Evolutionary conservation across 2,888 invertebrate genomes (phyloP).

Genomic region (Phortica okadai): DNA sequence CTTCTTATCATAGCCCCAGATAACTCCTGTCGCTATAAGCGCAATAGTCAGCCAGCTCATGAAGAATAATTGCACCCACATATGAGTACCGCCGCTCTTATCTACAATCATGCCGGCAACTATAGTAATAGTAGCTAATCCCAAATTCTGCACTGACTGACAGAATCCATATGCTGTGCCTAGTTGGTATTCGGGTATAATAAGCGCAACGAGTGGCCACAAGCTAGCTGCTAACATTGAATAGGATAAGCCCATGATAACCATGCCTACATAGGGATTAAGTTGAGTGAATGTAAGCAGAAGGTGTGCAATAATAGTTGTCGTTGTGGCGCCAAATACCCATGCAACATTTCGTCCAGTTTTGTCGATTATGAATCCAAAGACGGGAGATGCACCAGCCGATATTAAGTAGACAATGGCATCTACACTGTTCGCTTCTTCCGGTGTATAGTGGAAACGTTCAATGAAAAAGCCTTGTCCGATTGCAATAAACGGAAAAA

Average conservation of each 20-base stretch:
- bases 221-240: slow-evolving; percentile 95
- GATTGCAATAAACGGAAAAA: slow-evolving; percentile 96
- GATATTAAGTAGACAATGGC: slow-evolving; percentile 91
- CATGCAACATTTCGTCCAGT: slow-evolving; percentile 93
- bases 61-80: slow-evolving; percentile 95
- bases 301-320: slow-evolving; percentile 82
- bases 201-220: slow-evolving; percentile 96
- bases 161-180: slow-evolving; percentile 98
- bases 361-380: slow-evolving; percentile 93
- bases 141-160: slow-evolving; percentile 96
- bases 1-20: slow-evolving; percentile 85
- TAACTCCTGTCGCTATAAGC: slow-evolving; percentile 82
- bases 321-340: slow-evolving; percentile 87
- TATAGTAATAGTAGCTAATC: slow-evolving; percentile 90
- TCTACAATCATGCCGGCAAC: slow-evolving; percentile 93
- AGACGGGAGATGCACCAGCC: slow-evolving; percentile 88
- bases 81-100: slow-evolving; percentile 82
- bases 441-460: slow-evolving; percentile 85
- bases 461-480: slow-evolving; percentile 95
- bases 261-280: slow-evolving; percentile 83
- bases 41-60: slow-evolving; percentile 88
- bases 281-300: slow-evolving; percentile 81
- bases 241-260: slow-evolving; percentile 91
- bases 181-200: slow-evolving; percentile 93
- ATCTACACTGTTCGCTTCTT: slow-evolving; percentile 88